phyloP scores from a whole-genome alignment of 2,113 vertebrate genomes.

The Ibidorhyncha struthersii region DNA sequence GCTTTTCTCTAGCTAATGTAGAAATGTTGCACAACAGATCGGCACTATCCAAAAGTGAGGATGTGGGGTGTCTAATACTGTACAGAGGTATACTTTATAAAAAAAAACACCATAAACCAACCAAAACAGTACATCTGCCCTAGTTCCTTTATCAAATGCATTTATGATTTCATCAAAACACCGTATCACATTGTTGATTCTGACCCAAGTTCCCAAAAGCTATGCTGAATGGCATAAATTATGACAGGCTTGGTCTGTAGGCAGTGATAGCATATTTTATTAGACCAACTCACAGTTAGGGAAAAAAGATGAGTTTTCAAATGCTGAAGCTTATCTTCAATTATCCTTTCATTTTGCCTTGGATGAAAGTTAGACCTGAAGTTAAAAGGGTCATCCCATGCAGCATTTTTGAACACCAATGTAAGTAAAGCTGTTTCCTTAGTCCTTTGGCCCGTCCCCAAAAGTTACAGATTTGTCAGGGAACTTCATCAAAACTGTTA shows the following conservation, averaged over 20 bases:
- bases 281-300: neutral
- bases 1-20: neutral
- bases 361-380: neutral
- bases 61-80: neutral
- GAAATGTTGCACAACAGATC: neutral
- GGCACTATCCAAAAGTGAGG: neutral
- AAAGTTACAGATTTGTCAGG: neutral
- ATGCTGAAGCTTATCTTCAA: neutral
- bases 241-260: neutral
- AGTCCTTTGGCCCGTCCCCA: neutral
- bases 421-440: neutral
- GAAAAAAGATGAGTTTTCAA: neutral
- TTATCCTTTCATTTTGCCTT: neutral
- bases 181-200: neutral
- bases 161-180: neutral
- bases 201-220: no score
- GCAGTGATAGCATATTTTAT: neutral
- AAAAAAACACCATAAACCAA: neutral
- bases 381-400: neutral
- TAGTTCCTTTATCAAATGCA: neutral
- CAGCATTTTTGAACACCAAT: neutral
- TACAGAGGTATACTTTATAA: neutral
- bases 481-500: neutral
- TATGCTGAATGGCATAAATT: neutral
- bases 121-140: neutral